Evolutionary conservation across 2,888 invertebrate species (phyloP).

Genomic region (Coecobrya sp.): DNA sequence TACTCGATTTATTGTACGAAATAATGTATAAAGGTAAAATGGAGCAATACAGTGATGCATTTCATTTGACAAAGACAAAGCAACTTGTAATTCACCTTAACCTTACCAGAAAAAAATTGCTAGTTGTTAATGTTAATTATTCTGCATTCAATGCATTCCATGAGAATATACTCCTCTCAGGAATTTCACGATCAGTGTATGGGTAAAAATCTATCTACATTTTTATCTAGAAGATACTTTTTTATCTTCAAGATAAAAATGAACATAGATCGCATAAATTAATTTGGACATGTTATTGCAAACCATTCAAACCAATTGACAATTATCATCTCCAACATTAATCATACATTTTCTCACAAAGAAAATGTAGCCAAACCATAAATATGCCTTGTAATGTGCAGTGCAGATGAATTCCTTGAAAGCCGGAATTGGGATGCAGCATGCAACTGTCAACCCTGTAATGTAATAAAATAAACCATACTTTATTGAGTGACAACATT

Average conservation of each 20-base stretch:
- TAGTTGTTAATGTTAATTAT: not conserved
- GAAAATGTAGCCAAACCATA: not conserved
- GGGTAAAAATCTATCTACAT: not conserved
- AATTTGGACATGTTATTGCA: too few species aligned
- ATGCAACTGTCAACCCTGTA: slow-evolving; percentile 8
- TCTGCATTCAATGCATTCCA: not conserved
- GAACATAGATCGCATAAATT: too few species aligned
- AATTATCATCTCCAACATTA: too few species aligned
- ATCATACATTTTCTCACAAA: not conserved
- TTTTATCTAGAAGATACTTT: not conserved
- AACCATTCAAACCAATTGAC: too few species aligned
- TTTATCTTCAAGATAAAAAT: too few species aligned
- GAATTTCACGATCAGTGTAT: not conserved
- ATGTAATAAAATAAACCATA: not conserved
- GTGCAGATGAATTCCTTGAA: not conserved
- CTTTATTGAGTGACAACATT: not conserved
- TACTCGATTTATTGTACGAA: too few species aligned
- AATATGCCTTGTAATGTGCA: not conserved
- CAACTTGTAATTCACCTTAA: too few species aligned
- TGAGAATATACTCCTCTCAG: not conserved
- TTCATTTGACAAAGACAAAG: too few species aligned
- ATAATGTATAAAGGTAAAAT: too few species aligned
- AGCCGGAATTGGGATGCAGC: too few species aligned
- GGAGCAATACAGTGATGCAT: too few species aligned
- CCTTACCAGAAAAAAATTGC: not conserved